Percentiles rank a stretch among this genome's conserved stretches.
These are phyloP conservation scores for Idaea aversata DNA, from an alignment of 2,888 invertebrate genomes.

Conservation along the genomic window DNA sequence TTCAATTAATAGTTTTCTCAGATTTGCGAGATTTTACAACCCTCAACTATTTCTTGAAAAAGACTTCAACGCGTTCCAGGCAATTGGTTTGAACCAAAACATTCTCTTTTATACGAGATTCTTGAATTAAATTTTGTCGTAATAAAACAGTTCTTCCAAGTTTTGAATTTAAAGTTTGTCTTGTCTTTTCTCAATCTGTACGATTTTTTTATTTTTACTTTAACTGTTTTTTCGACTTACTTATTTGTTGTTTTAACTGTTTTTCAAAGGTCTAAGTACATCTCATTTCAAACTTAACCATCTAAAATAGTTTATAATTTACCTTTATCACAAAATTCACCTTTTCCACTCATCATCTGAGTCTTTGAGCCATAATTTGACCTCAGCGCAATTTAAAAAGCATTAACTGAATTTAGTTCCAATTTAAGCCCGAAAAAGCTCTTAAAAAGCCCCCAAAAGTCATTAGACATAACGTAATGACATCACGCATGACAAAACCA, in stretches of 20 bases:
- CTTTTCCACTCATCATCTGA: not conserved
- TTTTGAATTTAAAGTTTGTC: no score
- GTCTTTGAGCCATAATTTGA: not conserved
- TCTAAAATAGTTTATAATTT: no score
- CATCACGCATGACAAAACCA: conserved; percentile 49
- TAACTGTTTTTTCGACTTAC: no score
- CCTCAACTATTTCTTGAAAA: not conserved
- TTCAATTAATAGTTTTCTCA: not conserved
- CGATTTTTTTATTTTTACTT: no score
- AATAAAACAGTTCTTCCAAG: no score
- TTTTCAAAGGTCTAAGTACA: no score
- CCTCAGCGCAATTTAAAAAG: no score
- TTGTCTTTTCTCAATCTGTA: no score
- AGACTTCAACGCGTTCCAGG: not conserved
- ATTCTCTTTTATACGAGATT: not conserved
- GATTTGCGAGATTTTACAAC: not conserved
- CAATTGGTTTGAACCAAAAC: not conserved
- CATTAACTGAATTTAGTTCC: no score
- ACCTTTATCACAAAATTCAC: not conserved
- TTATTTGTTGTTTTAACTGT: no score
- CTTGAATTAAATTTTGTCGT: not conserved
- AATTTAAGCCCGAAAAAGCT: not conserved
- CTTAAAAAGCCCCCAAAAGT: conserved; percentile 11
- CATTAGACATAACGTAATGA: conserved; percentile 29
- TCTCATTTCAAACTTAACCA: no score